These are phyloP conservation scores for Mactromeris polynyma DNA, from an alignment of 2,888 invertebrate species.

Conservation along the genomic window DNA sequence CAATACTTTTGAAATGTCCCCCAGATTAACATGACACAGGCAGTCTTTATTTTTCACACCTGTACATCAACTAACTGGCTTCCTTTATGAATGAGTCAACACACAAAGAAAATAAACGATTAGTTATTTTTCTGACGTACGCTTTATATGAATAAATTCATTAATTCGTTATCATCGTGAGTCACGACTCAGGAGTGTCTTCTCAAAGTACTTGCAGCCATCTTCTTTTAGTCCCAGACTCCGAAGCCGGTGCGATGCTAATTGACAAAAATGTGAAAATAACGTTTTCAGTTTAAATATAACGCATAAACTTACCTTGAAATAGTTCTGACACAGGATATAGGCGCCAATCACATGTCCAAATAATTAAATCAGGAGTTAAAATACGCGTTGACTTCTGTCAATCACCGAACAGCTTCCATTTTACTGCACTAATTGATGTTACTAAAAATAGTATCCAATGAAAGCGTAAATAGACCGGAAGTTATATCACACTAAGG, in stretches of 20 bases:
- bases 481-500: slow-evolving; percentile 21
- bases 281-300: background rate
- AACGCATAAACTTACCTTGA: slow-evolving; percentile 10
- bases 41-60: slow-evolving; percentile 8
- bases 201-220: slow-evolving; percentile 35
- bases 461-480: slow-evolving; percentile 45
- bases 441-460: slow-evolving; percentile 60
- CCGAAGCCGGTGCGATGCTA: slow-evolving; percentile 31
- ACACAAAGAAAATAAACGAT: background rate
- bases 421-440: slow-evolving; percentile 63
- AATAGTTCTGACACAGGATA: background rate
- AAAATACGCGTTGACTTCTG: slow-evolving; percentile 53
- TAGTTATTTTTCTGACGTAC: background rate
- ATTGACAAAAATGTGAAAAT: slow-evolving; percentile 15
- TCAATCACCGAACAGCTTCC: slow-evolving; percentile 62
- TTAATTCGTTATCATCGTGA: slow-evolving; percentile 12
- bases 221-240: slow-evolving; percentile 45
- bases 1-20: slow-evolving; percentile 42
- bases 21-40: slow-evolving; percentile 29
- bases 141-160: background rate
- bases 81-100: background rate
- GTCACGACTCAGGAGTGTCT: slow-evolving; percentile 40
- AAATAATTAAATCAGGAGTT: background rate
- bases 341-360: slow-evolving; percentile 14
- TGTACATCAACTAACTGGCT: background rate